phyloP scores from a whole-genome alignment of 2,888 invertebrate species.

The Melolontha melolontha region DNA sequence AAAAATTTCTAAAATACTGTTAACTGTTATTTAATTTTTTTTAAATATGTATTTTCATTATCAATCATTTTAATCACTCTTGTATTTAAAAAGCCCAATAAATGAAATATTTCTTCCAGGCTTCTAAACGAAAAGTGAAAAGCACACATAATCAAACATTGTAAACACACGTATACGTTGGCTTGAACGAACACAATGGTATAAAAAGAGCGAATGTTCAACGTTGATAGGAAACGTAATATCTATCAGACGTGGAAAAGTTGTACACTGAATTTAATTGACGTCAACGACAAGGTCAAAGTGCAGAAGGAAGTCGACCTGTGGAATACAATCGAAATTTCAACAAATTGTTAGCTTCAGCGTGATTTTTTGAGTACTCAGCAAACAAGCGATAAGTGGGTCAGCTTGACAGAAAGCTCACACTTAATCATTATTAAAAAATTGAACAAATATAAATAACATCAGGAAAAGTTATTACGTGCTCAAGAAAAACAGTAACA shows the following conservation, averaged over 20 bases:
- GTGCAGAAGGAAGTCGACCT: slow-evolving; percentile 11
- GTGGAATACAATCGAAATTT: slow-evolving; percentile 13
- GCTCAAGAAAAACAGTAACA: too few relatives aligned
- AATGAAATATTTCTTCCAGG: too few relatives aligned
- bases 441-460: too few relatives aligned
- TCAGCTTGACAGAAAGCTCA: too few relatives aligned
- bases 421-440: too few relatives aligned
- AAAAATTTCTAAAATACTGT: too few relatives aligned
- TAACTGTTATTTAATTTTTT: too few relatives aligned
- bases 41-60: too few relatives aligned
- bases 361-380: background rate
- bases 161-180: slow-evolving; percentile 10
- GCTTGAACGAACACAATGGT: background rate
- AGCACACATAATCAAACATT: background rate
- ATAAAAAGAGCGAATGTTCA: background rate
- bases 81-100: too few relatives aligned
- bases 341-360: slow-evolving; percentile 1
- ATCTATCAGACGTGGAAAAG: slow-evolving; percentile 2
- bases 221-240: slow-evolving; percentile 15
- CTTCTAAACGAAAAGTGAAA: background rate
- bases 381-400: too few relatives aligned
- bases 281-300: slow-evolving; percentile 23
- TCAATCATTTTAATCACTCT: too few relatives aligned
- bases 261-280: slow-evolving; percentile 19
- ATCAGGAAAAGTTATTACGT: too few relatives aligned